Conservation (phyloP, 53 echinoderm and acorn worm species). For the Henricia sp. region DNA sequence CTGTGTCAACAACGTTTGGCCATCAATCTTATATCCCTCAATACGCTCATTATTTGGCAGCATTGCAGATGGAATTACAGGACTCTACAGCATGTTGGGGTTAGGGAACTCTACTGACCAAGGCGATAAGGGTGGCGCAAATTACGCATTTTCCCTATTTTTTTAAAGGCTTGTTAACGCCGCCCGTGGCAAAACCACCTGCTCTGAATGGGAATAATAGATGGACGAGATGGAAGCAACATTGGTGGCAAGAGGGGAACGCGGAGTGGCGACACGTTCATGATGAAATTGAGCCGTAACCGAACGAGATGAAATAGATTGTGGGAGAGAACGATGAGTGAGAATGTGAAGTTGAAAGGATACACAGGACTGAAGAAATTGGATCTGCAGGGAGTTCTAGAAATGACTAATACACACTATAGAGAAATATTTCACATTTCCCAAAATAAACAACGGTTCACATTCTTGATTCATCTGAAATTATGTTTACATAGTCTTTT, state of each 20-base stretch:
- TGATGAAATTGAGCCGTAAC: slow-evolving; percentile 49
- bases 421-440: too few relatives aligned
- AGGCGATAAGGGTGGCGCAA: background rate
- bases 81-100: too few relatives aligned
- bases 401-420: slow-evolving; percentile 6
- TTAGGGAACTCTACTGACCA: background rate
- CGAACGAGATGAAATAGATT: background rate
- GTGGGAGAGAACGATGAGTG: background rate
- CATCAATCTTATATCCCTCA: slow-evolving; percentile 56
- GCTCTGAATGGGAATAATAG: slow-evolving; percentile 42
- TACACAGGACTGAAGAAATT: background rate
- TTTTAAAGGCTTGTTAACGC: background rate
- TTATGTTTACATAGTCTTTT: too few relatives aligned
- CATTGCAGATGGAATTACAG: slow-evolving; percentile 42
- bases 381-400: background rate
- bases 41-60: slow-evolving; percentile 46
- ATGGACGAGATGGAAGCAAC: background rate
- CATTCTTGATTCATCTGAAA: too few relatives aligned
- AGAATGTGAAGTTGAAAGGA: background rate
- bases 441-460: too few relatives aligned
- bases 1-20: slow-evolving; percentile 42
- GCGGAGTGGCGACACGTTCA: slow-evolving; percentile 4
- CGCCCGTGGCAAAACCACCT: slow-evolving; percentile 60
- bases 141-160: background rate
- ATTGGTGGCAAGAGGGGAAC: background rate